These are phyloP conservation scores for Brassicogethes aeneus DNA, from an alignment of 2,888 invertebrate species.

Conservation along the genomic window DNA sequence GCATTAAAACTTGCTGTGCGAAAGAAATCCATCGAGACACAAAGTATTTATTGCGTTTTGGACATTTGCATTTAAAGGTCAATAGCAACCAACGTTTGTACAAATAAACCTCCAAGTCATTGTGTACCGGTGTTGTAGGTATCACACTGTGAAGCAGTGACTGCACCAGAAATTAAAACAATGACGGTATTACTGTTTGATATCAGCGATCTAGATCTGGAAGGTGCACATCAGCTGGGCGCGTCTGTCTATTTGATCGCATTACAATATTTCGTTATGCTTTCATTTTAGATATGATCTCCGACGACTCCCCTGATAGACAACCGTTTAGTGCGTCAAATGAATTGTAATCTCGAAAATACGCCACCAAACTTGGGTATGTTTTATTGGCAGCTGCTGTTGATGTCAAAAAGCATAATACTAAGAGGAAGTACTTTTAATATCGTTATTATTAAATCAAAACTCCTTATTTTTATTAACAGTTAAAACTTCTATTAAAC, in stretches of 20 bases:
- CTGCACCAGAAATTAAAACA: conserved; percentile 6
- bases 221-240: conserved; percentile 20
- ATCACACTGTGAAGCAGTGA: conserved; percentile 3
- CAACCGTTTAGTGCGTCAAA: conserved; percentile 32
- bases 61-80: too few relatives aligned
- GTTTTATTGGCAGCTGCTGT: too few relatives aligned
- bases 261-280: conserved; percentile 38
- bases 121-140: not conserved
- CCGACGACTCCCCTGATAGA: conserved; percentile 31
- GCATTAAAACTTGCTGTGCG: too few relatives aligned
- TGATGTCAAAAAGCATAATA: too few relatives aligned
- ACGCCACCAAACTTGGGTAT: conserved; percentile 16
- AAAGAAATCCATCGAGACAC: too few relatives aligned
- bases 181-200: conserved; percentile 7
- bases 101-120: conserved; percentile 1
- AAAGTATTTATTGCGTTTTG: too few relatives aligned
- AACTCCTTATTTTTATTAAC: too few relatives aligned
- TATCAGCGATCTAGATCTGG: conserved; percentile 5
- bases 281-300: conserved; percentile 33
- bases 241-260: conserved; percentile 32
- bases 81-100: too few relatives aligned
- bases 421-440: too few relatives aligned
- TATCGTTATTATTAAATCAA: too few relatives aligned
- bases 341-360: conserved; percentile 21
- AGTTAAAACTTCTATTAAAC: too few relatives aligned